Conservation (phyloP, 2,113 vertebrate species). For the Pongo pygmaeus region DNA sequence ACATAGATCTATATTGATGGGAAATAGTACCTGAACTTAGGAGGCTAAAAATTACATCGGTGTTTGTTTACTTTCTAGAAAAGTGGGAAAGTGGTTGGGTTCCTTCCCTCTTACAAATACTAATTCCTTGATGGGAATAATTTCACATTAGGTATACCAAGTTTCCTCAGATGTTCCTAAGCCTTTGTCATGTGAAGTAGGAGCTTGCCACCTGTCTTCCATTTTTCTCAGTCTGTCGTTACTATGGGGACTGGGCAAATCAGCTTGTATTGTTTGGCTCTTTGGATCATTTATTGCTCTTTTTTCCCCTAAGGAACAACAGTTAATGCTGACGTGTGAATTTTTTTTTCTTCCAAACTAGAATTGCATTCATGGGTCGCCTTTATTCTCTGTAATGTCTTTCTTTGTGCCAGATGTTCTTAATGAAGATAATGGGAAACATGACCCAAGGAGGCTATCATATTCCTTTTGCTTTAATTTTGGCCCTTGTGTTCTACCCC, state of each 20-base stretch:
- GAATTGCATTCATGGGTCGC: slow-evolving; percentile 1
- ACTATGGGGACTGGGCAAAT: not conserved
- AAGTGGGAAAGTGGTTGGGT: not conserved
- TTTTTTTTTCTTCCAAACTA: slow-evolving; percentile 16
- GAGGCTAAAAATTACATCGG: not conserved
- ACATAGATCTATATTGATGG: not conserved
- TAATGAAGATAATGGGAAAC: slow-evolving; percentile 56
- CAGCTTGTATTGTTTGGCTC: slow-evolving; percentile 13
- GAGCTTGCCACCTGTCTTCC: slow-evolving; percentile 64
- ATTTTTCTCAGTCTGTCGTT: slow-evolving; percentile 53
- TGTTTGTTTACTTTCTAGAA: slow-evolving; percentile 6
- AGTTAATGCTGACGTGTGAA: slow-evolving; percentile 25
- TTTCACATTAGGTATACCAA: not conserved
- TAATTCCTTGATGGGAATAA: not conserved
- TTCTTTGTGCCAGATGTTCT: slow-evolving; percentile 64
- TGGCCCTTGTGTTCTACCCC: slow-evolving; percentile 46
- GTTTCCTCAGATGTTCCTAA: not conserved
- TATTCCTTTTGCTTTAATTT: slow-evolving; percentile 50
- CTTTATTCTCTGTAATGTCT: slow-evolving; percentile 42
- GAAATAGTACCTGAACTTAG: slow-evolving; percentile 22
- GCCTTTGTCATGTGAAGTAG: slow-evolving; percentile 24
- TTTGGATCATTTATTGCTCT: slow-evolving; percentile 35
- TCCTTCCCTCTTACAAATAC: not conserved
- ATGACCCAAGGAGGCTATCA: slow-evolving; percentile 9
- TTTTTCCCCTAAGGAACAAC: slow-evolving; percentile 30